Evolutionary conservation across 2,888 invertebrate genomes (phyloP).

Genomic region (Dasysyrphus albostriatus): DNA sequence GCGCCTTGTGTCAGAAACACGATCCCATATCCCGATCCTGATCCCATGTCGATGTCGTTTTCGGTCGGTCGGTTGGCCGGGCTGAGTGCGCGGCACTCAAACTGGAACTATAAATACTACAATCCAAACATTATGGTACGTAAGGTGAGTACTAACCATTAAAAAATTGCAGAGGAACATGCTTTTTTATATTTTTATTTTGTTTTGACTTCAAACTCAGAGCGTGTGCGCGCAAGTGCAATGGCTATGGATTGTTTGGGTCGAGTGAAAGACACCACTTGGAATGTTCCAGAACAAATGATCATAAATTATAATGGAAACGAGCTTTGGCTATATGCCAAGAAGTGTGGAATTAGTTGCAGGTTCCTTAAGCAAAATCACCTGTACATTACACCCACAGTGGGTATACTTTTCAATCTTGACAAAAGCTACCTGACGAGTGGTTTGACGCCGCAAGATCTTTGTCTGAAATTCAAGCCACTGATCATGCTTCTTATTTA

Average conservation of each 20-base stretch:
- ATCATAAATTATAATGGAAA: constrained; percentile 57
- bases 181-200: background rate
- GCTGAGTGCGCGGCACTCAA: constrained; percentile 14
- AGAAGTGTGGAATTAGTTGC: background rate
- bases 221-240: background rate
- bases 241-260: constrained; percentile 6
- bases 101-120: constrained; percentile 69
- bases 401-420: constrained; percentile 17
- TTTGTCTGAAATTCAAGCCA: constrained; percentile 13
- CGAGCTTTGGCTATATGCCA: constrained; percentile 21
- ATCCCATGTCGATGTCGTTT: background rate
- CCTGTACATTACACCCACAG: constrained; percentile 37
- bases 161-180: constrained; percentile 25
- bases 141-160: constrained; percentile 38
- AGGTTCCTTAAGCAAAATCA: background rate
- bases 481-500: constrained; percentile 5
- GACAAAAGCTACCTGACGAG: constrained; percentile 27
- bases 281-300: constrained; percentile 49
- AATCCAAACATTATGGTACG: constrained; percentile 50
- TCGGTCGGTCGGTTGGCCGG: background rate
- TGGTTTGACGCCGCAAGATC: background rate
- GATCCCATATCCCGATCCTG: constrained; percentile 27
- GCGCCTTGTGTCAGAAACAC: constrained; percentile 34
- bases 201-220: background rate
- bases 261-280: constrained; percentile 27